Conservation (phyloP, 2,888 invertebrate species). For the Cenopis cana region DNA sequence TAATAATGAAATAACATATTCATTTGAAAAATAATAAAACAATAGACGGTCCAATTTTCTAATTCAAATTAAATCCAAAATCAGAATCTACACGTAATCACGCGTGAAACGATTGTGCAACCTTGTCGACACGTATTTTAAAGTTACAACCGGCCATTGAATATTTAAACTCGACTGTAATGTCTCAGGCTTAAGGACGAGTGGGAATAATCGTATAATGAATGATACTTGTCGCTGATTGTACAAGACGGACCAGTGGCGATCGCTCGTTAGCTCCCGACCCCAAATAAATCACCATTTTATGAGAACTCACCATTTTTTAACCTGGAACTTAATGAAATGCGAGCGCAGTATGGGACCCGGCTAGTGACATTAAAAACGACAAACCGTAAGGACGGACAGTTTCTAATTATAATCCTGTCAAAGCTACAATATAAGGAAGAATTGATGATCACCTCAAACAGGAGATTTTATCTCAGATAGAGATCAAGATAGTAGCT, state of each 20-base stretch:
- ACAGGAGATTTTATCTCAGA: constrained; percentile 77
- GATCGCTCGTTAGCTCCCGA: constrained; percentile 80
- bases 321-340: constrained; percentile 80
- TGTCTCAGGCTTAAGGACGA: background rate
- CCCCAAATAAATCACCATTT: constrained; percentile 83
- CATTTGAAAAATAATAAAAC: constrained; percentile 28
- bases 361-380: constrained; percentile 83
- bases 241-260: constrained; percentile 64
- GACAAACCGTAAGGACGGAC: constrained; percentile 81
- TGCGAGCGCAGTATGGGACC: constrained; percentile 84
- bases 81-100: constrained; percentile 27
- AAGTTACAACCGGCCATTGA: background rate
- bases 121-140: constrained; percentile 13
- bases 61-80: constrained; percentile 37
- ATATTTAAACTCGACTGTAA: constrained; percentile 11
- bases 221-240: constrained; percentile 2
- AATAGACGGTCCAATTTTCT: constrained; percentile 30
- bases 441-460: constrained; percentile 81
- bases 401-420: constrained; percentile 85
- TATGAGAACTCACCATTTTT: constrained; percentile 82
- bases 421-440: constrained; percentile 80
- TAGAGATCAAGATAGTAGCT: constrained; percentile 75
- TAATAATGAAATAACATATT: background rate
- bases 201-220: background rate
- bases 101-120: constrained; percentile 45